Conservation (phyloP, 2,113 vertebrate species). For the Rhea pennata region DNA sequence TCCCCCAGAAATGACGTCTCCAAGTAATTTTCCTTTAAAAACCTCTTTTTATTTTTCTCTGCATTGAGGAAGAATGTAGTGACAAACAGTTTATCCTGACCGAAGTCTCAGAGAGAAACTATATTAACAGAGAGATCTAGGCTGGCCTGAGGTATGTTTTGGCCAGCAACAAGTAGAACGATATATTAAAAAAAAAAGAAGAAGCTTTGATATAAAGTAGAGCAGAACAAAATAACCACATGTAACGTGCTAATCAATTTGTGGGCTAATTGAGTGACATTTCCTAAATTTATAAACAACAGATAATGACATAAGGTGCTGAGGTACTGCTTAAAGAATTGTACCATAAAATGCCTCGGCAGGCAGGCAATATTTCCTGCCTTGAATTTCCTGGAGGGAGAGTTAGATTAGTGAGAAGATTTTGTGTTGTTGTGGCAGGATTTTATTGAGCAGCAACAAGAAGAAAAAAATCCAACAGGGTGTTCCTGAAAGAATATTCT, state of each 20-base stretch:
- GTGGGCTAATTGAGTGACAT: conserved; percentile 33
- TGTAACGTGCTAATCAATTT: conserved; percentile 31
- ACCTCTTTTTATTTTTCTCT: conserved; percentile 1
- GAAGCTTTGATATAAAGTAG: background rate
- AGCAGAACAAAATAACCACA: conserved; percentile 24
- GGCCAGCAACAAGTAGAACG: conserved; percentile 35
- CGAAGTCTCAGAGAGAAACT: conserved; percentile 12
- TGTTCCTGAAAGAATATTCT: background rate
- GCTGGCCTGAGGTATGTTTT: conserved; percentile 28
- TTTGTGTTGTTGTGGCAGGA: conserved; percentile 43
- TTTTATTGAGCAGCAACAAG: conserved; percentile 49
- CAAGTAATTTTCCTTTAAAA: conserved; percentile 21
- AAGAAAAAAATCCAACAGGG: background rate
- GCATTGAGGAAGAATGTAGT: background rate
- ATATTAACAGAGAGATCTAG: conserved; percentile 39
- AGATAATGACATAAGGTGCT: conserved; percentile 16
- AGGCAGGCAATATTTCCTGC: conserved; percentile 46
- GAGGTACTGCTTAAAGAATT: conserved; percentile 34
- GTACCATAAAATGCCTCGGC: conserved; percentile 44
- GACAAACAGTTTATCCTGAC: background rate
- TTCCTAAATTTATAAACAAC: conserved; percentile 43
- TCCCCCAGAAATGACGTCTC: background rate
- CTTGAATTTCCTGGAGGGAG: conserved; percentile 63
- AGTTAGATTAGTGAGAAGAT: conserved; percentile 64
- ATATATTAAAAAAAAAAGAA: background rate